Percentiles rank a stretch among this genome's conserved stretches.
These are phyloP conservation scores for Dromius quadrimaculatus DNA, from an alignment of 2,888 invertebrate species.

Conservation along the genomic window DNA sequence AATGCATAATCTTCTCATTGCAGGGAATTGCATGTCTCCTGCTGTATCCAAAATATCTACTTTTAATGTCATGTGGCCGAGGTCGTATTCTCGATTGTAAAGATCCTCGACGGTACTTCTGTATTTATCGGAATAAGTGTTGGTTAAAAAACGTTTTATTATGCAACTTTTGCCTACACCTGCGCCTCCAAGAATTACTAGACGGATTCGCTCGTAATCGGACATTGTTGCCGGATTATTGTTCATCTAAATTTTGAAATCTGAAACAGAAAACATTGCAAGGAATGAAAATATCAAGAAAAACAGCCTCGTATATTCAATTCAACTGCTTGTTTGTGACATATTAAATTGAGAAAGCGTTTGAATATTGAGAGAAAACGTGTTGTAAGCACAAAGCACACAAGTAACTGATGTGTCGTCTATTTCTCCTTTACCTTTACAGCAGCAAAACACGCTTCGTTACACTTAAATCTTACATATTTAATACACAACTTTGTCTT, in stretches of 20 bases:
- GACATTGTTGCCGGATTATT: constrained; percentile 71
- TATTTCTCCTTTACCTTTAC: too few species aligned
- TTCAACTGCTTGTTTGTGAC: too few species aligned
- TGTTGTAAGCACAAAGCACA: too few species aligned
- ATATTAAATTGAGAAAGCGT: too few species aligned
- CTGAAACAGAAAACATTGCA: too few species aligned
- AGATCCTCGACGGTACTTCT: constrained; percentile 90
- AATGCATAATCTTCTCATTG: constrained; percentile 88
- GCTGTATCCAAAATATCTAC: constrained; percentile 85
- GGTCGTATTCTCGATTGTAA: constrained; percentile 85
- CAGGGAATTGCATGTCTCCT: constrained; percentile 90
- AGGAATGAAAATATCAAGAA: too few species aligned
- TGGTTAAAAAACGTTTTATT: constrained; percentile 82
- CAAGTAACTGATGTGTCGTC: too few species aligned
- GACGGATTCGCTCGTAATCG: constrained; percentile 82
- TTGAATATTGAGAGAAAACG: too few species aligned
- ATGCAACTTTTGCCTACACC: constrained; percentile 90
- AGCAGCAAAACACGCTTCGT: too few species aligned
- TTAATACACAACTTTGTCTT: too few species aligned
- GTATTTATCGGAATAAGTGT: constrained; percentile 84
- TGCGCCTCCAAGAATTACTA: constrained; percentile 86
- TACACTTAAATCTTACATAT: too few species aligned
- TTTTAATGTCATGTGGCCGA: constrained; percentile 81
- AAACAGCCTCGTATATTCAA: too few species aligned
- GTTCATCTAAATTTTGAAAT: constrained; percentile 61